Evolutionary conservation across 2,113 vertebrate genomes (phyloP).

Genomic region (Myocastor coypus): DNA sequence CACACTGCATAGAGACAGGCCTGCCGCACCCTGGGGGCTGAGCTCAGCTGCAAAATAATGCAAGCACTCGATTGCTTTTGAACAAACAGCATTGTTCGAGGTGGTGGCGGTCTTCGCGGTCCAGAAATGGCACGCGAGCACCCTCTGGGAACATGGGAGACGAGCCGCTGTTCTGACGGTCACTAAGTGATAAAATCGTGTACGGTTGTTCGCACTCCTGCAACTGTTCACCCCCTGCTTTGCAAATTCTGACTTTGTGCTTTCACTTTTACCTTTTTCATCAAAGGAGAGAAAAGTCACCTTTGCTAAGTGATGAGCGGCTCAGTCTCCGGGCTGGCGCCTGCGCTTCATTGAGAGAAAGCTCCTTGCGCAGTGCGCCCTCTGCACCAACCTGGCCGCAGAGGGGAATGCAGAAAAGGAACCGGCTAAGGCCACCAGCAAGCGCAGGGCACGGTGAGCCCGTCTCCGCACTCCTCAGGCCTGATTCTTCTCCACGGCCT

Average conservation of each 20-base stretch:
- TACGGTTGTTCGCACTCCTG: neutral
- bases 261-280: neutral
- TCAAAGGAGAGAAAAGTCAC: neutral
- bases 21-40: neutral
- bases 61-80: slow-evolving; percentile 36
- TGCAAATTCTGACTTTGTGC: neutral
- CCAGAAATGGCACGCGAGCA: neutral
- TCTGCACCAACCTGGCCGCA: neutral
- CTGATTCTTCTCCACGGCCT: neutral
- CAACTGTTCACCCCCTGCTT: neutral
- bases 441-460: neutral
- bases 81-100: slow-evolving; percentile 18
- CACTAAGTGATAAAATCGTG: slow-evolving; percentile 11
- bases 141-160: neutral
- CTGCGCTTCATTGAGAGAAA: slow-evolving; percentile 32
- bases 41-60: slow-evolving; percentile 4
- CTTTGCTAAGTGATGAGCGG: neutral
- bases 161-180: neutral
- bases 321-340: neutral
- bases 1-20: neutral
- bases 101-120: neutral
- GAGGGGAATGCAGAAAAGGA: neutral
- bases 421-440: neutral
- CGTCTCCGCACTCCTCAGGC: neutral
- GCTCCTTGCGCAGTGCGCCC: neutral